A percentile compares a stretch with the other conserved stretches of the same genome.
Conservation (phyloP, 30 jellyfish, hydroid and myxozoan species). For the Cassiopea xamachana region DNA sequence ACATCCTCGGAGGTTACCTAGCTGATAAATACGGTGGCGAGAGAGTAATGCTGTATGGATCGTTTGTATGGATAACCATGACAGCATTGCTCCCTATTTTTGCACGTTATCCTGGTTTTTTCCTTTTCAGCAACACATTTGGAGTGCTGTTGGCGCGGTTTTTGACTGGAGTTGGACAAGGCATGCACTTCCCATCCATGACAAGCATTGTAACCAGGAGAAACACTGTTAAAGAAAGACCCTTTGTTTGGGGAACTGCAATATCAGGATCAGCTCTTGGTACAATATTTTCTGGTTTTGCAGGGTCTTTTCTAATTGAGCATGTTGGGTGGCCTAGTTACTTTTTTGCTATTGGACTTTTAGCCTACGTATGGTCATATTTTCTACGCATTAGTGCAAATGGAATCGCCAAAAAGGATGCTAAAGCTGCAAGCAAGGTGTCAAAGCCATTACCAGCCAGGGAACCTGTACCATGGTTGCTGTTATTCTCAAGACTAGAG, state of each 20-base stretch:
- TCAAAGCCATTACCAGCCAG: conserved; percentile 10
- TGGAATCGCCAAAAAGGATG: conserved; percentile 19
- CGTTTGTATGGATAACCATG: conserved; percentile 84
- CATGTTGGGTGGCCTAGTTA: conserved; percentile 90
- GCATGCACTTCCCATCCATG: conserved; percentile 95
- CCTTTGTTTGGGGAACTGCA: conserved; percentile 85
- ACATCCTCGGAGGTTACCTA: conserved; percentile 92
- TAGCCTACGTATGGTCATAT: conserved; percentile 75
- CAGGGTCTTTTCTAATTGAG: conserved; percentile 93
- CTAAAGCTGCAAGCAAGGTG: background rate
- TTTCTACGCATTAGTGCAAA: conserved; percentile 40
- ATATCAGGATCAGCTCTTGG: conserved; percentile 98
- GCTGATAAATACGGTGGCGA: conserved; percentile 99
- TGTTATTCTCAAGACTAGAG: conserved; percentile 67
- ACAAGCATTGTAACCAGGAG: conserved; percentile 81
- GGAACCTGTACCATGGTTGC: conserved; percentile 92
- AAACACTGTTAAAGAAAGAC: conserved; percentile 81
- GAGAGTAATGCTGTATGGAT: conserved; percentile 72
- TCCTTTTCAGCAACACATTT: conserved; percentile 73
- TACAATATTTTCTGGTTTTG: conserved; percentile 89
- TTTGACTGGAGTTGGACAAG: conserved; percentile 99
- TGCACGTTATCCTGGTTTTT: conserved; percentile 73
- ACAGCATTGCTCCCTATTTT: conserved; percentile 79
- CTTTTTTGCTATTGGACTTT: conserved; percentile 75
- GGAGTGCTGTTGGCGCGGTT: conserved; percentile 89